Evolutionary conservation across 2,888 invertebrate genomes (phyloP).

Genomic region (Dynastes grantii): DNA sequence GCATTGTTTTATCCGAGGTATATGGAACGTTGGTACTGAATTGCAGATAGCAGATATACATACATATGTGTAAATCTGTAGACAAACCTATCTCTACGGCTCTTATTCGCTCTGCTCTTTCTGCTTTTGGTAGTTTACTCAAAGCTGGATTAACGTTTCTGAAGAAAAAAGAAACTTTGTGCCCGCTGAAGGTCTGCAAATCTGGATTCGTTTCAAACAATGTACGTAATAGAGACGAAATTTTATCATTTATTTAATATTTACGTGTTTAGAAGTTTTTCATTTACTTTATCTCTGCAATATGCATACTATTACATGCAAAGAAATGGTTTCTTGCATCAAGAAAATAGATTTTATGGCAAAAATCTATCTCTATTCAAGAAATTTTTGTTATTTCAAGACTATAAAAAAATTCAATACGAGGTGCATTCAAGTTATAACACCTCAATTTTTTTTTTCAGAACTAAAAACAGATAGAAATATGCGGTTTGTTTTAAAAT

Average conservation of each 20-base stretch:
- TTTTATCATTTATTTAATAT: not conserved
- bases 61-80: slow-evolving; percentile 5
- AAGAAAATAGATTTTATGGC: too few relatives aligned
- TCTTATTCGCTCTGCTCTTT: not conserved
- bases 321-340: too few relatives aligned
- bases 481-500: too few relatives aligned
- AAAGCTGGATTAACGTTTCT: not conserved
- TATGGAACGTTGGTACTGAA: not conserved
- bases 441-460: too few relatives aligned
- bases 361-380: too few relatives aligned
- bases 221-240: not conserved
- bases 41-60: not conserved
- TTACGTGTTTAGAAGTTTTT: not conserved
- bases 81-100: not conserved
- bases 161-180: slow-evolving; percentile 10
- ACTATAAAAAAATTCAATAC: too few relatives aligned
- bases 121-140: not conserved
- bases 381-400: too few relatives aligned
- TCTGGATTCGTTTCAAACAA: not conserved
- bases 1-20: not conserved
- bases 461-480: too few relatives aligned
- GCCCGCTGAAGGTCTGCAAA: not conserved
- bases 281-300: too few relatives aligned
- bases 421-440: too few relatives aligned
- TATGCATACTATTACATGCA: too few relatives aligned